phyloP scores from a whole-genome alignment of 1,140 invertebrate genomes.

The Polypedilum vanderplanki region DNA sequence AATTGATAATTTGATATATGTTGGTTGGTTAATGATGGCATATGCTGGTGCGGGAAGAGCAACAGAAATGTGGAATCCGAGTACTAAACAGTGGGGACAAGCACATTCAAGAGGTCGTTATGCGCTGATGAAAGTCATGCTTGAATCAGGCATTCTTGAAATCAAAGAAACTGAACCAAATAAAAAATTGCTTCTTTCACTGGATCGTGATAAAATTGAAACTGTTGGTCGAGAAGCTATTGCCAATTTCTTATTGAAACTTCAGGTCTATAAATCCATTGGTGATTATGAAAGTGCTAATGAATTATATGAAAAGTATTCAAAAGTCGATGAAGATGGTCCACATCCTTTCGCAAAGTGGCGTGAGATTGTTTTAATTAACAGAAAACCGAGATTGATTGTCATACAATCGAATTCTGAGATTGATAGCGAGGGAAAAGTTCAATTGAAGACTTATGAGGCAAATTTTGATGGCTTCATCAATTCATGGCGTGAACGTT shows the following conservation, averaged over 20 bases:
- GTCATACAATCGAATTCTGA: constrained; percentile 82
- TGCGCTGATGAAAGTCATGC: constrained; percentile 76
- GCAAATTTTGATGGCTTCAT: constrained; percentile 67
- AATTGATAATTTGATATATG: constrained; percentile 78
- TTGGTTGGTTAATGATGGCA: constrained; percentile 87
- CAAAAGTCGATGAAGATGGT: constrained; percentile 61
- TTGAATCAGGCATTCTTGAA: constrained; percentile 77
- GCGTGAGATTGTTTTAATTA: constrained; percentile 77
- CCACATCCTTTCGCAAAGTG: constrained; percentile 64
- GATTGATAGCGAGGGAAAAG: constrained; percentile 46
- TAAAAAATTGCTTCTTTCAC: constrained; percentile 67
- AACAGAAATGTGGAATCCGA: constrained; percentile 86
- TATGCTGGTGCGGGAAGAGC: constrained; percentile 78
- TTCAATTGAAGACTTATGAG: constrained; percentile 65
- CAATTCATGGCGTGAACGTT: constrained; percentile 74
- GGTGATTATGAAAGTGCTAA: constrained; percentile 67
- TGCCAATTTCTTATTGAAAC: constrained; percentile 61
- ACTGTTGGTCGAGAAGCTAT: constrained; percentile 82
- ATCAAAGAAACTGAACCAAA: constrained; percentile 67
- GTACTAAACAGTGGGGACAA: constrained; percentile 75
- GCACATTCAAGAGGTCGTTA: constrained; percentile 86
- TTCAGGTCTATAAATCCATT: constrained; percentile 81
- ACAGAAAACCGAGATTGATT: constrained; percentile 85
- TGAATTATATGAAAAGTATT: constrained; percentile 72
- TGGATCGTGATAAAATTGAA: constrained; percentile 73